phyloP scores from a whole-genome alignment of 2,888 invertebrate species.

The Diaperis boleti region DNA sequence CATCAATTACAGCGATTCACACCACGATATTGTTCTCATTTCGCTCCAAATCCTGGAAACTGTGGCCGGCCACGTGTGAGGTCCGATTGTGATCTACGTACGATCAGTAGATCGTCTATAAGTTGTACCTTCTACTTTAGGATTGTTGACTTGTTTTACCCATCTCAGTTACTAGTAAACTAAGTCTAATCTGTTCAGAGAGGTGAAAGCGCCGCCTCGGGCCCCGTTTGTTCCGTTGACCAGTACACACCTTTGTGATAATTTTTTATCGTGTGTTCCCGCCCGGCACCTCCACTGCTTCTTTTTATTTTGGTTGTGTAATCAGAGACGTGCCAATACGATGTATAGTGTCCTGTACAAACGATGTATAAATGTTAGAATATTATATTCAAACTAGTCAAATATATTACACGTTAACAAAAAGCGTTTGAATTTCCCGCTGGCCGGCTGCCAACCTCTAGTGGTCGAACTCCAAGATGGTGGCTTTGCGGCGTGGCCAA shows the following conservation, averaged over 20 bases:
- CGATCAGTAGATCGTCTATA: constrained; percentile 17
- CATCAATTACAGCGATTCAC: constrained; percentile 59
- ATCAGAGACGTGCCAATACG: constrained; percentile 44
- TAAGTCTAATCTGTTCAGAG: constrained; percentile 2
- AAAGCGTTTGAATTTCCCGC: constrained; percentile 2
- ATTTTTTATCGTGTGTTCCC: neutral
- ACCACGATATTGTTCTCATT: constrained; percentile 54
- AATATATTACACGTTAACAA: constrained; percentile 39
- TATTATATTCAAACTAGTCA: constrained; percentile 39
- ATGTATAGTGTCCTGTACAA: constrained; percentile 47
- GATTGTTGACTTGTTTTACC: constrained; percentile 20
- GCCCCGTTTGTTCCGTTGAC: too few relatives aligned
- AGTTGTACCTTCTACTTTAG: constrained; percentile 21
- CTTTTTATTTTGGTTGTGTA: constrained; percentile 13
- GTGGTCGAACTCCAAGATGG: neutral
- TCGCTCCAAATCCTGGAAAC: constrained; percentile 58
- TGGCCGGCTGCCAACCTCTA: neutral
- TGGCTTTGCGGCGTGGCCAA: neutral
- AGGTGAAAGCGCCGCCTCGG: neutral
- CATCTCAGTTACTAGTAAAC: neutral
- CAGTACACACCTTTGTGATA: neutral
- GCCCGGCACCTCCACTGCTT: neutral
- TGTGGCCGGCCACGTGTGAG: constrained; percentile 42
- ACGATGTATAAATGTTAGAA: constrained; percentile 44
- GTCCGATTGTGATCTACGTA: constrained; percentile 21